Evolutionary conservation across 2,113 vertebrate species (phyloP).

Genomic region (Struthio camelus): DNA sequence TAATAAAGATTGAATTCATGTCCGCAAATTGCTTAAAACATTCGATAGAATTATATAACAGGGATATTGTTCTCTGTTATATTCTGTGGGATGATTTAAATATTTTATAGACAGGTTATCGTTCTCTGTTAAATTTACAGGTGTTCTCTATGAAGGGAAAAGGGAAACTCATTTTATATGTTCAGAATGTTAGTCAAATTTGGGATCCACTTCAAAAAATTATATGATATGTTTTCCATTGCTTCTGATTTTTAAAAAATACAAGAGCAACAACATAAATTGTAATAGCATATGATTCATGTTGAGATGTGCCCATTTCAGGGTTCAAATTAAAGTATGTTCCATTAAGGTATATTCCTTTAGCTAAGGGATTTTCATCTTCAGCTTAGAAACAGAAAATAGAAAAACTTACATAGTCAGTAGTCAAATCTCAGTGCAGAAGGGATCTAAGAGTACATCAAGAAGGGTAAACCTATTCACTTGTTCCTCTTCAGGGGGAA

Average conservation of each 20-base stretch:
- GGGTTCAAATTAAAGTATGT: not conserved
- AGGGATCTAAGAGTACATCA: conserved; percentile 55
- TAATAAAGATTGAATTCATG: conserved; percentile 17
- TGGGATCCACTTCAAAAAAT: conserved; percentile 17
- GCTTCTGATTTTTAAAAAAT: conserved; percentile 45
- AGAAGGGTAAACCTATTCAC: conserved; percentile 68
- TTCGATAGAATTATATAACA: not conserved
- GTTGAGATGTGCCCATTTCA: not conserved
- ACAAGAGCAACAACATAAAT: not conserved
- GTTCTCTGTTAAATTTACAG: not conserved
- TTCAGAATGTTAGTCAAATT: not conserved
- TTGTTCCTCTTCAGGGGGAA: conserved; percentile 52
- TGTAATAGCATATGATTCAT: not conserved
- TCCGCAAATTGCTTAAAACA: not conserved
- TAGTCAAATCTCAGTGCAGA: conserved; percentile 37
- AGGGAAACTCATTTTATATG: not conserved
- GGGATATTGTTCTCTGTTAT: not conserved
- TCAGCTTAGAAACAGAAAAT: conserved; percentile 9
- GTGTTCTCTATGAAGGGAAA: not conserved
- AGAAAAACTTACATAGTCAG: not conserved
- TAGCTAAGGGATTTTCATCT: conserved; percentile 36
- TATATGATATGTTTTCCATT: conserved; percentile 22
- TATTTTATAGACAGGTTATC: not conserved
- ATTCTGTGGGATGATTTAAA: not conserved
- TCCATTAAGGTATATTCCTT: not conserved